Base-by-base conservation (phyloP, 2,113 vertebrate species). In the Porphyrio hochstetteri region DNA sequence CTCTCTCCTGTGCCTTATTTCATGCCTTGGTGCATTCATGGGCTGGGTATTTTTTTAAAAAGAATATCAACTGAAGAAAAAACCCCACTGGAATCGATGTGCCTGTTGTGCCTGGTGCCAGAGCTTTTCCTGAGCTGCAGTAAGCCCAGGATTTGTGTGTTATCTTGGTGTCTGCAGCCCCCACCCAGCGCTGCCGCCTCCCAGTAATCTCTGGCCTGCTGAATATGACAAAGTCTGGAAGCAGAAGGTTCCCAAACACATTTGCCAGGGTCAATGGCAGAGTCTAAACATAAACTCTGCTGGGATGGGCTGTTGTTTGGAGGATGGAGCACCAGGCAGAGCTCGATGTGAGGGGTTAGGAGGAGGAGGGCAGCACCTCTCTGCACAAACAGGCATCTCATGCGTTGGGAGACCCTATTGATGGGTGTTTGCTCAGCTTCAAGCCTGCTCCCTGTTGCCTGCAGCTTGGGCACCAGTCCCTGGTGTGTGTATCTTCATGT, bases 301-400 rank as follows among this genome's bases (percentile, higher is more conserved):
- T 9, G 50, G 67, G 88, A 53, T 67, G 21, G 72, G 7, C 74
- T 83, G 88, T 79, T 83, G 36, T 40, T 64, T 68, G 65, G 71
- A 59, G 86, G 42, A 20, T 8, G 25, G 18, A 19, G 59, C 31
- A 38, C 38, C 65, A 70, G 67, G 12, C 38, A 13, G 60, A 21
- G 67, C 55, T 70, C 5, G 68, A 28, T 36, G n/a, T 7, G 24
- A 42, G 42, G 71, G 77, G 13, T 57, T n/a, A 16, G 23, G 67
- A 40, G 57, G 33, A 63, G 64, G 71, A n/a, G 70, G 19, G 0
- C 27, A 6, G 50, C 64, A 11, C 9, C 42, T 50, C 36, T 76
- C 36, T 55, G n/a, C 78, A 15, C 55, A 57, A 50, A 38, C 1
- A 20, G 59, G 3, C 0, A 0, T 1, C n/a, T 36, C 1, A 4